Evolutionary conservation across 1,140 invertebrate genomes (phyloP), one percentile per base, ranked within the genome.

Genomic region (Drosophila parvula): DNA sequence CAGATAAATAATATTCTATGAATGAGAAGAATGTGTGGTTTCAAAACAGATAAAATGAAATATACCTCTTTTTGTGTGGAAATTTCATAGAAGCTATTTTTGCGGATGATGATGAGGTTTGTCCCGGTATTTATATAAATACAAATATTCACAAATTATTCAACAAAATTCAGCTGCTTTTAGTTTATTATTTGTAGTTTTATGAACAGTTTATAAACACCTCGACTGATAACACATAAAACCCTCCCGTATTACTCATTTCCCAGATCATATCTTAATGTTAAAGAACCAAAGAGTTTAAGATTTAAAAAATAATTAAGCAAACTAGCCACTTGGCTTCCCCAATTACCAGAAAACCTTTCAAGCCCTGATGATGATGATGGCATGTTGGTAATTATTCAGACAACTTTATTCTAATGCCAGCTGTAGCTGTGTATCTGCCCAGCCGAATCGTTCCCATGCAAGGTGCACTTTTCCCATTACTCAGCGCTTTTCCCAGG

Each of bases 381-480:
- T 55, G 22, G 55, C 79, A 62, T 78, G 69, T 50, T 44, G n/a
- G n/a, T 68, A 68, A 68, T 68, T 71, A 71, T 60, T 48, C 44
- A 74, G 68, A 60, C 61, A 50, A 43, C 61, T 34, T 67, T 34
- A 28, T 43, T 18, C 22, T 27, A 53, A 51, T 43, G 45, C n/a
- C 18, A 43, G 34, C 34, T 62, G 30, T 59, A 74, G 32, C 32
- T 62, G 27, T 62, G 27, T 38, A 74, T 75, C 68, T 74, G 44
- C n/a, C 47, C 53, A 34, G 30, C n/a, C 44, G 28, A 48, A 76
- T 48, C 53, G 74, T 48, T 58, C 47, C 56, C 74, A 67, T 57
- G 78, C 82, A 71, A 81, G 78, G 70, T 85, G 82, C 83, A 79
- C 79, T 82, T 86, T 82, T 64, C 79, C 74, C 74, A 85, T 85